phyloP scores from a whole-genome alignment of 2,797 vertebrate species.

The Cynopterus sphinx region DNA sequence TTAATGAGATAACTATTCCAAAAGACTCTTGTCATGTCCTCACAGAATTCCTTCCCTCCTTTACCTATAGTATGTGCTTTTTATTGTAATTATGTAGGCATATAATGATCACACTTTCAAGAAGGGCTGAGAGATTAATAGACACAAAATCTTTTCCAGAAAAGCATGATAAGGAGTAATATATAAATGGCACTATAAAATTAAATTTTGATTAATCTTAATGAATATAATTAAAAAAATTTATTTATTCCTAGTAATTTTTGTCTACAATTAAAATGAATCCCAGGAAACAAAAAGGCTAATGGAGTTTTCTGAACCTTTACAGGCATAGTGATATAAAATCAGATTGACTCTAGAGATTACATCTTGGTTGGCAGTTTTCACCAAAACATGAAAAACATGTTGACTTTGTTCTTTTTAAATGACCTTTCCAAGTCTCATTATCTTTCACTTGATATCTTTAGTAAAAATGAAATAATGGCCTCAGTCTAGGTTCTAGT shows the following conservation, averaged over 20 bases:
- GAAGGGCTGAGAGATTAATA: not conserved
- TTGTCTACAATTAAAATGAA: slow-evolving; percentile 52
- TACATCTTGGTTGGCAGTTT: not conserved
- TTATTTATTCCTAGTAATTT: slow-evolving; percentile 46
- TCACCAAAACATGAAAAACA: not conserved
- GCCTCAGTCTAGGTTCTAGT: not conserved
- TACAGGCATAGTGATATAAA: not conserved
- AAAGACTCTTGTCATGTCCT: not conserved
- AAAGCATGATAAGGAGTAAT: slow-evolving; percentile 19
- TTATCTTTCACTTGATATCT: not conserved
- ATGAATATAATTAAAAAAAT: slow-evolving; percentile 54
- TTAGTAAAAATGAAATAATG: not conserved
- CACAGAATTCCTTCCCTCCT: not conserved
- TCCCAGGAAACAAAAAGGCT: slow-evolving; percentile 51
- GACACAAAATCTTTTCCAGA: slow-evolving; percentile 1
- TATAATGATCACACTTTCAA: not conserved
- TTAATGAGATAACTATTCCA: not conserved
- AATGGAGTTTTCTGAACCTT: slow-evolving; percentile 37
- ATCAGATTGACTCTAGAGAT: not conserved
- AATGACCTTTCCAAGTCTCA: not conserved
- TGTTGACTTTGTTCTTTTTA: not conserved
- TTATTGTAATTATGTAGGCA: not conserved
- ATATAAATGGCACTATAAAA: not conserved
- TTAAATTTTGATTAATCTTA: slow-evolving; percentile 58
- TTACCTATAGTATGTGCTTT: not conserved